Conservation (phyloP, 2,797 vertebrate genomes). For the Fistularia tabacaria region DNA sequence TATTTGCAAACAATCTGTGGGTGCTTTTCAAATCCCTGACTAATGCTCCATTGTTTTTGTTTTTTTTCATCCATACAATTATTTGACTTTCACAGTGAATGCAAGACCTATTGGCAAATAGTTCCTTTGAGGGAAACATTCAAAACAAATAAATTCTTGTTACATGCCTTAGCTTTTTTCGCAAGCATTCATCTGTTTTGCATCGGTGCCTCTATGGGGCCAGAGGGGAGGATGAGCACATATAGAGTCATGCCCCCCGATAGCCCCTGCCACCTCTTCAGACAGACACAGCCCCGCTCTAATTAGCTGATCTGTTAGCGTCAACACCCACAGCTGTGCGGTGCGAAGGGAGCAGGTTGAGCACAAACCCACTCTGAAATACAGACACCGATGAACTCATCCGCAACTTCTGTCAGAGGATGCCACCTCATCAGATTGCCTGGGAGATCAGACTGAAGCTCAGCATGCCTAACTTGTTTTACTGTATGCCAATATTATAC, state of each 20-base stretch:
- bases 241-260: slow-evolving; percentile 55
- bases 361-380: slow-evolving; percentile 38
- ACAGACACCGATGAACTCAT: slow-evolving; percentile 58
- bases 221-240: slow-evolving; percentile 49
- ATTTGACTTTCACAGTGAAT: too few relatives aligned
- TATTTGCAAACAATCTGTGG: too few relatives aligned
- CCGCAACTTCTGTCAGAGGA: slow-evolving; percentile 33
- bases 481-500: too few relatives aligned
- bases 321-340: slow-evolving; percentile 61
- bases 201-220: slow-evolving; percentile 27
- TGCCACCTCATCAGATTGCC: slow-evolving; percentile 24
- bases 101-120: too few relatives aligned
- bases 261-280: slow-evolving; percentile 47
- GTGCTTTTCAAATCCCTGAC: too few relatives aligned
- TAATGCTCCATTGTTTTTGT: too few relatives aligned
- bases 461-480: not conserved
- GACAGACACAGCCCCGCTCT: slow-evolving; percentile 55
- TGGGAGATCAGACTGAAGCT: slow-evolving; percentile 7
- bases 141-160: too few relatives aligned
- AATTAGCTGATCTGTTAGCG: slow-evolving; percentile 70
- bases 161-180: too few relatives aligned
- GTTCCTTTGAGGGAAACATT: too few relatives aligned
- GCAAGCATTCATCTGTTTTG: not conserved
- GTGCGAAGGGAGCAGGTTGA: slow-evolving; percentile 37
- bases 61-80: too few relatives aligned